A percentile compares a stretch with the other conserved stretches of the same genome.
phyloP scores from a whole-genome alignment of 2,888 invertebrate genomes.

The Poecilus cupreus region DNA sequence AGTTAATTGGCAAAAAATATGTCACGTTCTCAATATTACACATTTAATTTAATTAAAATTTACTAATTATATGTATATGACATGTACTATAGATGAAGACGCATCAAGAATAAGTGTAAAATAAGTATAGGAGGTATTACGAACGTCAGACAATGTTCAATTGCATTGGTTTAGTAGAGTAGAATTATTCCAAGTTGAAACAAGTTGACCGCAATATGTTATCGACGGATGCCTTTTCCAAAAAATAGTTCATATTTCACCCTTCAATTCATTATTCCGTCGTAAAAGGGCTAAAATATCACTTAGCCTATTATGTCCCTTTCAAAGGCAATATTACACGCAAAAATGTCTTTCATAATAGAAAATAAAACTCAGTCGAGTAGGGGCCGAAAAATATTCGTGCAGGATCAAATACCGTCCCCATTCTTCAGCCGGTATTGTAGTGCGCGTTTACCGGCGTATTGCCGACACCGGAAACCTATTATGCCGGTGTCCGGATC shows the following conservation, averaged over 20 bases:
- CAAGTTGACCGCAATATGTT: too few relatives aligned
- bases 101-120: too few relatives aligned
- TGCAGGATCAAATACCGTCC: slow-evolving; percentile 10
- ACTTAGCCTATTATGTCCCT: slow-evolving; percentile 23
- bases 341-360: slow-evolving; percentile 45
- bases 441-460: slow-evolving; percentile 5
- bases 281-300: slow-evolving; percentile 32
- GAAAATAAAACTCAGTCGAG: slow-evolving; percentile 36
- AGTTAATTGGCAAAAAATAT: too few relatives aligned
- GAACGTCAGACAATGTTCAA: too few relatives aligned
- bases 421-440: slow-evolving; percentile 26
- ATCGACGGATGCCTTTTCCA: background rate
- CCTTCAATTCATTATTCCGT: slow-evolving; percentile 23
- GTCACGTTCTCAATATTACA: too few relatives aligned
- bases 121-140: too few relatives aligned
- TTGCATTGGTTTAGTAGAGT: too few relatives aligned
- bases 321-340: slow-evolving; percentile 41
- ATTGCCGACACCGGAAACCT: slow-evolving; percentile 19
- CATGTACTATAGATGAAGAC: too few relatives aligned
- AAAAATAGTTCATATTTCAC: slow-evolving; percentile 29
- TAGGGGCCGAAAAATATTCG: background rate
- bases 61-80: too few relatives aligned
- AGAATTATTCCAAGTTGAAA: too few relatives aligned
- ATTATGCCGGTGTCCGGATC: background rate
- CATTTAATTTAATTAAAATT: too few relatives aligned